Base-by-base conservation (phyloP, 2,113 vertebrate species). In the Otolemur garnettii region DNA sequence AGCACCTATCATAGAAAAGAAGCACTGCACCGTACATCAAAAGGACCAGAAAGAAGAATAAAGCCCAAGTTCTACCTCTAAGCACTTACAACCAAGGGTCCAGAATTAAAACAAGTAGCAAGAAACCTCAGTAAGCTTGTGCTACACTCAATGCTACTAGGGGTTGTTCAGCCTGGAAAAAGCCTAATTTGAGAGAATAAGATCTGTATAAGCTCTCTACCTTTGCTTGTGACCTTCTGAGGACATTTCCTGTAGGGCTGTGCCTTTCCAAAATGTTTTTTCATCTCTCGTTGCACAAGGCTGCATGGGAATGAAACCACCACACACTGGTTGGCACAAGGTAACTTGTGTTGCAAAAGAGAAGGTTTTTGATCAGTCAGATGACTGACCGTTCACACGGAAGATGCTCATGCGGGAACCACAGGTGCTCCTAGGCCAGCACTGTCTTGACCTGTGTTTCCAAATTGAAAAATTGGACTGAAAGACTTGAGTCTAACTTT, bases 401-500 rank as follows among this genome's bases (percentile, higher is more conserved):
- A 18, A 17, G 35, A 60, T 11, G 12, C 45, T 13, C 18, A 33
- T 1, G 12, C 9, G 62, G 26, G 30, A 92, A 79, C 17, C 22
- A 89, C 59, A 74, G 33, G 13, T 24, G 2, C 33, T 72, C 30
- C 14, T 11, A 26, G 24, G 18, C 62, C 50, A 55, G 26, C 2
- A 21, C 22, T n/a, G 8, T 8, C 35, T 35, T 77, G 50, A 50
- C 28, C 71, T 64, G 1, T 28, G 38, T 86, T 95, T 95, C n/a
- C 62, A 82, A 79, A 93, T 5, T 78, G 30, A 68, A 93, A 74
- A 88, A 72, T 14, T 77, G 53, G 14, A 55, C 55, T 2, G 13
- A 91, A 82, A 96, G 86, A 64, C 21, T 21, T 45, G 30, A 94
- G 55, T 64, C 72, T 64, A 38, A 42, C 50, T 89, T 85, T 89